Evolutionary conservation across 2,888 invertebrate species (phyloP), one percentile per base, ranked within the genome.

Genomic region (Bhutanitis thaidina): DNA sequence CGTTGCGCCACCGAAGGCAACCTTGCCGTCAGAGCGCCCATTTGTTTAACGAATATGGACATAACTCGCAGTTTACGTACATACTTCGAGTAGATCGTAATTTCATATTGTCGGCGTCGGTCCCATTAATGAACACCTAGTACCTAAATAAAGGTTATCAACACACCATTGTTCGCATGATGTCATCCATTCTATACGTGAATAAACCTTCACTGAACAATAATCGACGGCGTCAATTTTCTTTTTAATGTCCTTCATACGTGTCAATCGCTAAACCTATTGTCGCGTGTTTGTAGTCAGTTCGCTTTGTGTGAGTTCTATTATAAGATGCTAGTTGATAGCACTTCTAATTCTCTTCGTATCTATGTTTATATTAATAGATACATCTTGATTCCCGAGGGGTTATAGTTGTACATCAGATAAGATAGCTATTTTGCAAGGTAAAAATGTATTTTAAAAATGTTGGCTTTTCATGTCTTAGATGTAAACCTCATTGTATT

Each of bases 1-100:
- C 50, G 54, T 62, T 58, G 58, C 76, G 70, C 71, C 76, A 78
- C 68, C 69, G 62, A 70, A 71, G 68, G 74, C 77, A 80, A 82
- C 81, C 84, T 83, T 82, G 80, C 69, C 65, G 71, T 63, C 65
- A 63, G 12, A 64, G 69, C 69, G 69, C 72, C 72, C 73, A 73
- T 80, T 84, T 76, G 76, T 77, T 77, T 75, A 67, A 69, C 74
- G 57, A 55, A 71, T 77, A 79, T 77, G 77, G 74, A 75, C 74
- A 80, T 77, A 76, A 76, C 76, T 78, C 67, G 76, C 70, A 73
- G 71, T 81, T 79, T 76, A 77, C 77, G 74, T 80, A 74, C 74
- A 71, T 70, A 70, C 70, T 62, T 65, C 65, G 70, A 77, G 78
- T 79, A 75, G 78, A 78, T 71, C 70, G 77, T 80, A 78, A 80